Conservation (phyloP, 2,113 vertebrate species). For the Aramus guarauna region DNA sequence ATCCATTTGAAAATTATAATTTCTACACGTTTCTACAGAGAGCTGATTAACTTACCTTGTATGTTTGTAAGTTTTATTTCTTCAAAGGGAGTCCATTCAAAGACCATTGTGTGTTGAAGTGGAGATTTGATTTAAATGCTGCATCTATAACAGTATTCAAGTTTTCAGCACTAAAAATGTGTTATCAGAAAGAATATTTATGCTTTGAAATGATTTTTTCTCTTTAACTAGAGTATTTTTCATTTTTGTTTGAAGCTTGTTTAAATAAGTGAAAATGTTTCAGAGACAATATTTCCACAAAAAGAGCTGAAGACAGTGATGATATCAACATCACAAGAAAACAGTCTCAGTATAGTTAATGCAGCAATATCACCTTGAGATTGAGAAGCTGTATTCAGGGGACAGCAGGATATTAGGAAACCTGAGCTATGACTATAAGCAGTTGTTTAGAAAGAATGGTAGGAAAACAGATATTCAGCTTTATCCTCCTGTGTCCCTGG, state of each 20-base stretch:
- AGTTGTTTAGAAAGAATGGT: constrained; percentile 20
- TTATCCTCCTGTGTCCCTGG: background rate
- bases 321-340: background rate
- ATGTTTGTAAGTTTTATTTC: background rate
- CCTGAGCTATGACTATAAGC: background rate
- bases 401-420: constrained; percentile 15
- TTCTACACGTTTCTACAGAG: background rate
- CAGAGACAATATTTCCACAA: background rate
- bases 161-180: background rate
- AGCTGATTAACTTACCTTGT: background rate
- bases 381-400: background rate
- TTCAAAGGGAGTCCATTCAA: background rate
- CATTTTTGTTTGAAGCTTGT: background rate
- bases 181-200: background rate
- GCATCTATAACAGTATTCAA: fast-evolving
- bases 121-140: background rate
- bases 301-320: background rate
- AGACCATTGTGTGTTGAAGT: background rate
- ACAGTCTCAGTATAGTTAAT: background rate
- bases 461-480: constrained; percentile 27
- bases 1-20: background rate
- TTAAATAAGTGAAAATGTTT: background rate
- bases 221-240: background rate
- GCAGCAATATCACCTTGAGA: background rate
- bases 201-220: background rate